phyloP scores from a whole-genome alignment of 2,888 invertebrate species.

The Fragum sueziense region DNA sequence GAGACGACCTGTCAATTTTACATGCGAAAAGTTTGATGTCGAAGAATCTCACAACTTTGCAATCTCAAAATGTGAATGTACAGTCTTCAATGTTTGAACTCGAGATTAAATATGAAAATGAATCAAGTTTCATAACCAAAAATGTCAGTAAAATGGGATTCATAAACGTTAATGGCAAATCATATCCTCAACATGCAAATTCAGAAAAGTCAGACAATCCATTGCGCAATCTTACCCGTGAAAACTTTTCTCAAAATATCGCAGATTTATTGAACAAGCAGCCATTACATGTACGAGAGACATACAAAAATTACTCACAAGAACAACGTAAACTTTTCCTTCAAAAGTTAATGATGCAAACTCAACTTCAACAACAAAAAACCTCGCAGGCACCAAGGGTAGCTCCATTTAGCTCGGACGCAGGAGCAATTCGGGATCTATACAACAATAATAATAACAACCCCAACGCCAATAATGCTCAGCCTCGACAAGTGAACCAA shows the following conservation, averaged over 20 bases:
- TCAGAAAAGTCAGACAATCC: conserved; percentile 17
- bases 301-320: conserved; percentile 34
- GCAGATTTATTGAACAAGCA: conserved; percentile 50
- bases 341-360: conserved; percentile 32
- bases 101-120: conserved; percentile 70
- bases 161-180: conserved; percentile 70
- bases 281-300: conserved; percentile 42
- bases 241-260: conserved; percentile 48
- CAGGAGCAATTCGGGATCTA: conserved; percentile 46
- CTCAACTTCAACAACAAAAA: neutral
- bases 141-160: conserved; percentile 70
- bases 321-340: conserved; percentile 49
- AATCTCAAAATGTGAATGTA: conserved; percentile 72
- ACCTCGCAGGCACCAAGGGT: conserved; percentile 44
- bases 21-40: conserved; percentile 75
- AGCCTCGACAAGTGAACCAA: conserved; percentile 11
- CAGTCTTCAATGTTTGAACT: conserved; percentile 80
- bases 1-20: conserved; percentile 75
- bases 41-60: conserved; percentile 71
- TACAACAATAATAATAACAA: conserved; percentile 6
- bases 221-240: conserved; percentile 28
- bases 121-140: conserved; percentile 66
- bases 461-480: neutral
- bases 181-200: conserved; percentile 61
- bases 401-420: conserved; percentile 28